These are phyloP conservation scores for Rotaria macrura DNA, from an alignment of 2,888 invertebrate species.

Conservation along the genomic window DNA sequence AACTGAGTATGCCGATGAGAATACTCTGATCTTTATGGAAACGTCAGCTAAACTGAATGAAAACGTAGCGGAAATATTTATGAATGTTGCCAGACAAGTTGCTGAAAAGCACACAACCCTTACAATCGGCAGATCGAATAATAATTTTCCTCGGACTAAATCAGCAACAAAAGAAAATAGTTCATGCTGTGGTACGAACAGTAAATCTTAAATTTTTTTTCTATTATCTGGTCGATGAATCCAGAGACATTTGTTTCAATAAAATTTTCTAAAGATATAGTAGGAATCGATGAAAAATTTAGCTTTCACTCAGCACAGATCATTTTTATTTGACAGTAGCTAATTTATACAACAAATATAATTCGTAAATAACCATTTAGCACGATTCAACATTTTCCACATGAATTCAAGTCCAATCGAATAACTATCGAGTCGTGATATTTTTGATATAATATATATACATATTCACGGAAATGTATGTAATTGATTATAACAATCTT, in stretches of 20 bases:
- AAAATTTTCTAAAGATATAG: background rate
- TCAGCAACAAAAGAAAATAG: background rate
- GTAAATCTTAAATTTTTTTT: background rate
- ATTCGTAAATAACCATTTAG: no score
- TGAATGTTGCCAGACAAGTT: slow-evolving; percentile 62
- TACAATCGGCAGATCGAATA: background rate
- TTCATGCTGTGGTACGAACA: background rate
- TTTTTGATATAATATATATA: no score
- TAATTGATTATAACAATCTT: no score
- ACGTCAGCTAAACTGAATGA: slow-evolving; percentile 99
- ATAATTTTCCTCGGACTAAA: background rate
- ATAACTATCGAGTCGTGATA: no score
- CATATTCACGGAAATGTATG: no score
- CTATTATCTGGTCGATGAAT: background rate
- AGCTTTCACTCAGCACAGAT: no score
- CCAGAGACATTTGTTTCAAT: background rate
- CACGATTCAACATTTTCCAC: no score
- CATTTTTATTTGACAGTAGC: no score
- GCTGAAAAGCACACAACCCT: background rate
- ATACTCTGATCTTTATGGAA: slow-evolving; percentile 97
- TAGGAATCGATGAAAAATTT: background rate
- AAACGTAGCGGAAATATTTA: slow-evolving; percentile 99
- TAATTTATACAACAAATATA: no score
- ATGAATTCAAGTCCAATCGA: no score
- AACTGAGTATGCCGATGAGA: slow-evolving; percentile 95